These are phyloP conservation scores for Lamprologus sp. DNA, from an alignment of 2,113 vertebrate genomes.

Conservation along the genomic window DNA sequence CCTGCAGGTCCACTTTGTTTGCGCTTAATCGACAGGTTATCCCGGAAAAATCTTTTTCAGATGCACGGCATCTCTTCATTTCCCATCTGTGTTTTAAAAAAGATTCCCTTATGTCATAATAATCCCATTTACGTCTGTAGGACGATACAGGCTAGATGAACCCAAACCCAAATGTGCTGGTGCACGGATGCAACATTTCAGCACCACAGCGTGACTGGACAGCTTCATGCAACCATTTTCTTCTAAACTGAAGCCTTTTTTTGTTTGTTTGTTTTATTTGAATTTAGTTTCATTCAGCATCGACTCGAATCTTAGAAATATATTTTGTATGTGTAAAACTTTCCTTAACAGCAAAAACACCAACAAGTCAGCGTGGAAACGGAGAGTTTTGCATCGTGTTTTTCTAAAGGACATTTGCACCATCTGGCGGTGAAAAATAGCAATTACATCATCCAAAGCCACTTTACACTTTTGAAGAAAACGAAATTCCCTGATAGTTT, in stretches of 20 bases:
- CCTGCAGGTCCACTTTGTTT: neutral
- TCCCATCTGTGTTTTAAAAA: neutral
- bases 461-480: neutral
- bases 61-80: neutral
- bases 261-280: neutral
- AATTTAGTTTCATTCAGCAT: neutral
- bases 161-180: neutral
- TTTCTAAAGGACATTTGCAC: neutral
- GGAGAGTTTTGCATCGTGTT: neutral
- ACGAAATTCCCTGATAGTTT: neutral
- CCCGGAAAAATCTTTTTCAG: neutral
- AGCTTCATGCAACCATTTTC: neutral
- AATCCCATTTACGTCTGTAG: neutral
- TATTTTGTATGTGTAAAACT: neutral
- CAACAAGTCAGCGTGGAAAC: neutral
- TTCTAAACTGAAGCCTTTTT: neutral
- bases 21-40: neutral
- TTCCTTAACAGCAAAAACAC: neutral
- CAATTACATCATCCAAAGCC: neutral
- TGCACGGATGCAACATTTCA: slow-evolving; percentile 13
- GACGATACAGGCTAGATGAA: neutral
- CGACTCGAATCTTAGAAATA: neutral
- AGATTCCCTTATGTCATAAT: neutral
- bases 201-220: slow-evolving; percentile 45
- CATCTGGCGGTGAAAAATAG: slow-evolving; percentile 1